Conservation (phyloP, 2,888 invertebrate species). For the Drosophila quinaria region DNA sequence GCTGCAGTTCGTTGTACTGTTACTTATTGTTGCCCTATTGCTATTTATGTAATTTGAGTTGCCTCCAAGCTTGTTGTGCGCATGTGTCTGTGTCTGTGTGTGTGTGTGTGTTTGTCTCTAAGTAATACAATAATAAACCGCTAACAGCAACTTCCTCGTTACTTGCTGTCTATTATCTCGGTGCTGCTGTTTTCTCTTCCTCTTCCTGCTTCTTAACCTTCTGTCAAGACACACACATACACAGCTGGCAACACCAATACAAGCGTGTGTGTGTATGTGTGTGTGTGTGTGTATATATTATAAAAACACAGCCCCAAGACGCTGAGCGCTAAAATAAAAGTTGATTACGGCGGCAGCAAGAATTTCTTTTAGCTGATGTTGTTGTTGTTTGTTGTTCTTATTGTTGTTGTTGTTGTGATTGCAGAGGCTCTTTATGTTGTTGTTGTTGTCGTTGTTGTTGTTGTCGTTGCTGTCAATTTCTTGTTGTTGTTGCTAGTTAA, state of each 20-base stretch:
- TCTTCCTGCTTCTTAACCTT: constrained; percentile 69
- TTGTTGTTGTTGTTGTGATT: constrained; percentile 30
- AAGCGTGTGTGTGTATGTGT: constrained; percentile 11
- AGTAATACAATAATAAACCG: constrained; percentile 77
- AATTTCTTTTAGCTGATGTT: constrained; percentile 21
- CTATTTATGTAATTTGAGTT: constrained; percentile 80
- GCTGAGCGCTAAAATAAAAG: constrained; percentile 31
- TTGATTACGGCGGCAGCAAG: constrained; percentile 28
- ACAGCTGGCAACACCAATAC: constrained; percentile 47
- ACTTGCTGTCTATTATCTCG: constrained; percentile 21
- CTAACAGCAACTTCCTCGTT: constrained; percentile 69
- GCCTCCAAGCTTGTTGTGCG: constrained; percentile 50
- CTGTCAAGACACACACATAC: constrained; percentile 34
- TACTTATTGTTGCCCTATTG: constrained; percentile 36
- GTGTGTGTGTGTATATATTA: constrained; percentile 34
- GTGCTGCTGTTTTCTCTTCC: constrained; percentile 19
- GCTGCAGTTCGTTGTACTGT: constrained; percentile 74
- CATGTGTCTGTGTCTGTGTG: constrained; percentile 21
- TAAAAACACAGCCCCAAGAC: constrained; percentile 49
- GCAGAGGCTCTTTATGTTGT: constrained; percentile 10
- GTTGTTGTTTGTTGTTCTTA: constrained; percentile 27
- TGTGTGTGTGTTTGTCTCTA: constrained; percentile 14
- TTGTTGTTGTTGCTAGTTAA: constrained; percentile 57
- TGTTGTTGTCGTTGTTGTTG: constrained; percentile 14
- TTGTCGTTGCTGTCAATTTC: constrained; percentile 28